These are phyloP conservation scores for Pecten maximus DNA, from an alignment of 2,888 invertebrate species.

Conservation along the genomic window DNA sequence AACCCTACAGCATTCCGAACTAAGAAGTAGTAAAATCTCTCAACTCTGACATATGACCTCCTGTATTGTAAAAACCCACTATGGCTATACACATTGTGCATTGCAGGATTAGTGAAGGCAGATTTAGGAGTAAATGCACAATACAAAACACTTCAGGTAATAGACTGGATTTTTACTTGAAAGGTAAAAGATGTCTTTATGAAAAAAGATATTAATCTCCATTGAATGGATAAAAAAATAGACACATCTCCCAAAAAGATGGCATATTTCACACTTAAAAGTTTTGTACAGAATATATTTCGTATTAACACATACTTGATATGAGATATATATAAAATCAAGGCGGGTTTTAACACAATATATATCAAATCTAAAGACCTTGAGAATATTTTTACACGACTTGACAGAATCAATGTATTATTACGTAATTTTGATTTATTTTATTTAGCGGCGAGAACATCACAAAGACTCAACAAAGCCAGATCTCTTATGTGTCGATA, in stretches of 20 bases:
- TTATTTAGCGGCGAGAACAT: no score
- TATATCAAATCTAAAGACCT: background rate
- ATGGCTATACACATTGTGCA: background rate
- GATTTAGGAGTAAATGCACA: background rate
- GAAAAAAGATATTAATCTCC: background rate
- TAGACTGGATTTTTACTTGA: no score
- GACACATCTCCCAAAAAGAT: background rate
- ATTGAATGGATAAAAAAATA: background rate
- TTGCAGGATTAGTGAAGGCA: background rate
- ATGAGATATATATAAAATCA: background rate
- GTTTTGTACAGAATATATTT: background rate
- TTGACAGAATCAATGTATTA: no score
- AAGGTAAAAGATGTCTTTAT: background rate
- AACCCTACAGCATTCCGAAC: background rate
- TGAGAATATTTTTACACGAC: background rate
- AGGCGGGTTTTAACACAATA: background rate
- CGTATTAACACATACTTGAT: background rate
- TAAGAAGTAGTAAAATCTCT: background rate
- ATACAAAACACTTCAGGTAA: no score
- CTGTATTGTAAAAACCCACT: background rate
- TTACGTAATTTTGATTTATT: no score
- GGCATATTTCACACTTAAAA: background rate
- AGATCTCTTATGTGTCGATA: no score
- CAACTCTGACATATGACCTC: background rate
- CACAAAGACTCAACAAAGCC: no score